phyloP scores from a whole-genome alignment of 2,888 invertebrate genomes.

The Elaeidobius kamerunicus region DNA sequence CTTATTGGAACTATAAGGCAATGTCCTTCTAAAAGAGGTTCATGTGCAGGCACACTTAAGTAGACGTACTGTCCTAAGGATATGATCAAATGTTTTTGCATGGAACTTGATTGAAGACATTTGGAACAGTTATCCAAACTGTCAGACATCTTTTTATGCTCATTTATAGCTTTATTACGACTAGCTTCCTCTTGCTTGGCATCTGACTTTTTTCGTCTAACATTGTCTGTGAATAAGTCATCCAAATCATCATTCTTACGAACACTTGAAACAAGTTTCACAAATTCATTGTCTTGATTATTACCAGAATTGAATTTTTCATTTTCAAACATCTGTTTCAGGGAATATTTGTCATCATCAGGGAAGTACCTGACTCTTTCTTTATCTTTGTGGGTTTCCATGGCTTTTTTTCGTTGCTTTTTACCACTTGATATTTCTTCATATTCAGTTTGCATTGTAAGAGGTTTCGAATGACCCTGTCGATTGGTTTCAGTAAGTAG shows the following conservation, averaged over 20 bases:
- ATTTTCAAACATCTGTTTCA: constrained; percentile 80
- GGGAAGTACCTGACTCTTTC: constrained; percentile 80
- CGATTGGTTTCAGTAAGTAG: constrained; percentile 67
- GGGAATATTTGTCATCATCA: constrained; percentile 84
- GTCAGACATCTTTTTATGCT: constrained; percentile 66
- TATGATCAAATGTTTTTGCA: constrained; percentile 82
- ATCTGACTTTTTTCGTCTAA: constrained; percentile 62
- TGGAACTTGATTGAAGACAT: constrained; percentile 77
- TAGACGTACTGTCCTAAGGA: constrained; percentile 81
- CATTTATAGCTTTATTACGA: constrained; percentile 64
- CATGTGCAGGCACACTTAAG: constrained; percentile 74
- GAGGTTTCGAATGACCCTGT: constrained; percentile 67
- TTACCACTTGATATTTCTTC: constrained; percentile 48
- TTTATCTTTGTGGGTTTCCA: constrained; percentile 70
- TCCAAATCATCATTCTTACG: constrained; percentile 74
- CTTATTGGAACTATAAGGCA: constrained; percentile 82
- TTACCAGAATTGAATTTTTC: constrained; percentile 78
- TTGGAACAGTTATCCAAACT: constrained; percentile 76
- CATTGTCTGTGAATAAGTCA: constrained; percentile 79
- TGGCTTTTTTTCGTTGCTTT: constrained; percentile 54
- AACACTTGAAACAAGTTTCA: constrained; percentile 66
- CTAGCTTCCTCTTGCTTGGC: constrained; percentile 62
- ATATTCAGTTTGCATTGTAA: constrained; percentile 50
- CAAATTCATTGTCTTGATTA: constrained; percentile 78
- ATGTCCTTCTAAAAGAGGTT: constrained; percentile 81